Evolutionary conservation across 2,113 vertebrate species (phyloP).

Genomic region (Lynx canadensis): DNA sequence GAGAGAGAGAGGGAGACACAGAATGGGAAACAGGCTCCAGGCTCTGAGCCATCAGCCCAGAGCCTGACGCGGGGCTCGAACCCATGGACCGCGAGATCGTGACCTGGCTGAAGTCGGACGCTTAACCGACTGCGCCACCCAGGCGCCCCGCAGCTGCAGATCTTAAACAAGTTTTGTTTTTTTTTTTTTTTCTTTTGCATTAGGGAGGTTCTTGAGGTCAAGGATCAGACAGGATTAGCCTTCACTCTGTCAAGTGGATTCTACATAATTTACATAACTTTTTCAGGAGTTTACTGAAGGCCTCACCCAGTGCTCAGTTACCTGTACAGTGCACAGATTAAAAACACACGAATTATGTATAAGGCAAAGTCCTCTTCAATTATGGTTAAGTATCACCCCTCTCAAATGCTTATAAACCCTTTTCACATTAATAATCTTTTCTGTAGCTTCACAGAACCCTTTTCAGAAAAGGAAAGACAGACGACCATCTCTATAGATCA

Average conservation of each 20-base stretch:
- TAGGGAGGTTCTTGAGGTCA: background rate
- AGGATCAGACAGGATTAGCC: background rate
- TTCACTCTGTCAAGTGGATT: background rate
- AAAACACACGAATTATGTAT: background rate
- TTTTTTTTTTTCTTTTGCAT: background rate
- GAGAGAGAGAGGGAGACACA: too few species aligned
- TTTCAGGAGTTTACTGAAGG: background rate
- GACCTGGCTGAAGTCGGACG: too few species aligned
- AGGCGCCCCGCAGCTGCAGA: background rate
- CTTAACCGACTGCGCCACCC: too few species aligned
- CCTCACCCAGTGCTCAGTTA: background rate
- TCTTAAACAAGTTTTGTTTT: background rate
- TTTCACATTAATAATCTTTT: background rate
- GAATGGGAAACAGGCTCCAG: too few species aligned
- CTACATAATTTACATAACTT: background rate
- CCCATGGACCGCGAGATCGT: too few species aligned
- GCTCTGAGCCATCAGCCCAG: too few species aligned
- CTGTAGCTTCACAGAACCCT: background rate
- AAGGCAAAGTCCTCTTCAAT: background rate
- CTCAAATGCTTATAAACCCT: background rate
- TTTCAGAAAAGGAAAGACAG: conserved; percentile 6
- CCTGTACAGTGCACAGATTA: conserved; percentile 7
- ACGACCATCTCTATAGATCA: background rate
- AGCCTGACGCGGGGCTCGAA: too few species aligned
- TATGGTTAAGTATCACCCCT: background rate